Base-by-base conservation (phyloP, 2,888 invertebrate species). In the Itoplectis maculator region DNA sequence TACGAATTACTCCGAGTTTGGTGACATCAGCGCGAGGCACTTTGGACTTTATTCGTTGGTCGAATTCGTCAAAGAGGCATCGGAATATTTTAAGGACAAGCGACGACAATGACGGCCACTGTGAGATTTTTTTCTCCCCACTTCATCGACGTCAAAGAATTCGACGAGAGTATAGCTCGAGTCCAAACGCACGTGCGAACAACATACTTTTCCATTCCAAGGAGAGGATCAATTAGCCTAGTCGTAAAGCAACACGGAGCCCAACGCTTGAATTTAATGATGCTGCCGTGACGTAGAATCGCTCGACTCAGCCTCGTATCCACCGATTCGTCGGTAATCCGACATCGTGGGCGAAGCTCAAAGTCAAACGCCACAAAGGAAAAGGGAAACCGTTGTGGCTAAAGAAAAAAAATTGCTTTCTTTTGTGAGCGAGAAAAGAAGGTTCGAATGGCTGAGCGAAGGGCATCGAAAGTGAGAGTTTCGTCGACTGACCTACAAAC, bases 161-260 rank as follows among this genome's bases (percentile, higher is more conserved):
- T 68, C 18, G 9, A 49, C 35, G 11, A 29, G 13, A 29, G n/a
- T 66, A 13, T 5, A 29, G 47, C 23, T 23, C 9, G 9, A n/a
- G 29, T n/a, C 29, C 15, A 47, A n/a, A 66, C 11, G 13, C 45
- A 47, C 37, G 49, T 2, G 20, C 35, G 37, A 73, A 37, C 8
- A 37, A 61, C 18, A 35, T 63, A 61, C 37, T 61, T 49, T 15
- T 49, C 18, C 35, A 37, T 37, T 61, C 18, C 61, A 35, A 18
- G 35, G 29, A 29, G 45, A 15, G 29, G 35, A 61, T 35, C 59
- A 6, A 72, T 72, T 59, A 72, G 72, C 42, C 13, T 59, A 42
- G 18, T 59, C 18, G n/a, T 29, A 9, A 29, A 42, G 29, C 11
- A 47, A 15, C 13, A 2, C n/a, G 29, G 9, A 59, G 42, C 6